Evolutionary conservation across 37 sponge, comb jelly and placozoan species (phyloP).

Genomic region (Eunapius fragilis): DNA sequence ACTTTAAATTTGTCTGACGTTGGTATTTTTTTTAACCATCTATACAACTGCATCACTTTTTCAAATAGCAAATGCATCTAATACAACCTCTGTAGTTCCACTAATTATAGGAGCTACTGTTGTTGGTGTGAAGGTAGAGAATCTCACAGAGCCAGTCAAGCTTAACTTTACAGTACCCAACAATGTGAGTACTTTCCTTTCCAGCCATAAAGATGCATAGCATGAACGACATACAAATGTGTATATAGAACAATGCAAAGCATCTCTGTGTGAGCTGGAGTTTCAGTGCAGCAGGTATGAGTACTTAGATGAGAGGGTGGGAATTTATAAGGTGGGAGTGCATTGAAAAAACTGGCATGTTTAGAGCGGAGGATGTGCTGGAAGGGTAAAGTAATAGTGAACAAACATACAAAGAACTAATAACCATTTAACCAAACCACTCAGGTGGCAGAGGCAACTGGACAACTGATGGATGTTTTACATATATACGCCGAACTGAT

Average conservation of each 20-base stretch:
- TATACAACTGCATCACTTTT: constrained; percentile 13
- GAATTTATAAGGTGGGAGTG: too few species aligned
- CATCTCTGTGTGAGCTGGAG: constrained; percentile 19
- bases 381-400: too few species aligned
- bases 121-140: too few species aligned
- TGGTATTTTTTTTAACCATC: constrained; percentile 16
- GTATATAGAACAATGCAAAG: not conserved
- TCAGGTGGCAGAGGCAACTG: constrained; percentile 36
- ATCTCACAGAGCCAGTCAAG: too few species aligned
- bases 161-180: too few species aligned
- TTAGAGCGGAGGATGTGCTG: too few species aligned
- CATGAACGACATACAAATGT: not conserved
- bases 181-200: not conserved
- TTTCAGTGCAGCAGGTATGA: constrained; percentile 20
- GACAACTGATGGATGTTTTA: constrained; percentile 34
- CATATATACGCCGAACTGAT: not conserved
- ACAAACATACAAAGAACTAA: too few species aligned
- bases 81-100: too few species aligned
- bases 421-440: not conserved
- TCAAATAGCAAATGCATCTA: not conserved
- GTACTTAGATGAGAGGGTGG: too few species aligned
- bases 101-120: too few species aligned
- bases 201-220: not conserved
- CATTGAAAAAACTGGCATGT: too few species aligned
- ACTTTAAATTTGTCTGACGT: not conserved